Evolutionary conservation across 1,140 invertebrate species (phyloP).

Genomic region (Neodiprion pinetum): DNA sequence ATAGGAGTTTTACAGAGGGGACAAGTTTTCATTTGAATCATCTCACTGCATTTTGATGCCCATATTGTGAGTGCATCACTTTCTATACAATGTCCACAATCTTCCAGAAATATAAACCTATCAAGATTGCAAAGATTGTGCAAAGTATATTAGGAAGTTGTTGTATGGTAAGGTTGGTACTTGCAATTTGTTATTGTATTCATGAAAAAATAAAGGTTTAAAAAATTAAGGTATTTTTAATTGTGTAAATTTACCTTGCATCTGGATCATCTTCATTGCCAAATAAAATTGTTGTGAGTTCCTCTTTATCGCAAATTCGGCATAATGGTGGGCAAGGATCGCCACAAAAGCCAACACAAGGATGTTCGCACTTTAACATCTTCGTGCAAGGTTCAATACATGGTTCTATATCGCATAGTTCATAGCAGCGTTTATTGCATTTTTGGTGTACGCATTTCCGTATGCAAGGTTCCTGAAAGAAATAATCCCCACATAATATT

Average conservation of each 20-base stretch:
- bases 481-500: background rate
- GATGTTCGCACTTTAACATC: constrained; percentile 65
- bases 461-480: constrained; percentile 52
- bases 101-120: constrained; percentile 69
- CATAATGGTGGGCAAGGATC: constrained; percentile 68
- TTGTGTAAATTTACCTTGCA: constrained; percentile 56
- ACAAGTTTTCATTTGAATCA: constrained; percentile 66
- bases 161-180: too few relatives aligned
- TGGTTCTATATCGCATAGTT: constrained; percentile 60
- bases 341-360: constrained; percentile 74
- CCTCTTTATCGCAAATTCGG: constrained; percentile 46
- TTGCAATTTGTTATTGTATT: background rate
- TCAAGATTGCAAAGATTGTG: background rate
- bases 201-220: background rate
- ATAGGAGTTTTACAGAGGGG: constrained; percentile 71
- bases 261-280: constrained; percentile 66
- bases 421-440: constrained; percentile 65
- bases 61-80: constrained; percentile 63
- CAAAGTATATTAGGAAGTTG: too few relatives aligned
- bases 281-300: constrained; percentile 56
- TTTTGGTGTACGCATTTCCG: constrained; percentile 62
- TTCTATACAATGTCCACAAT: constrained; percentile 72
- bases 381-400: constrained; percentile 64
- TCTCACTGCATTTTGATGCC: constrained; percentile 30
- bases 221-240: constrained; percentile 8